phyloP scores from a whole-genome alignment of 1,140 invertebrate genomes.

The Drosophila subobscura region DNA sequence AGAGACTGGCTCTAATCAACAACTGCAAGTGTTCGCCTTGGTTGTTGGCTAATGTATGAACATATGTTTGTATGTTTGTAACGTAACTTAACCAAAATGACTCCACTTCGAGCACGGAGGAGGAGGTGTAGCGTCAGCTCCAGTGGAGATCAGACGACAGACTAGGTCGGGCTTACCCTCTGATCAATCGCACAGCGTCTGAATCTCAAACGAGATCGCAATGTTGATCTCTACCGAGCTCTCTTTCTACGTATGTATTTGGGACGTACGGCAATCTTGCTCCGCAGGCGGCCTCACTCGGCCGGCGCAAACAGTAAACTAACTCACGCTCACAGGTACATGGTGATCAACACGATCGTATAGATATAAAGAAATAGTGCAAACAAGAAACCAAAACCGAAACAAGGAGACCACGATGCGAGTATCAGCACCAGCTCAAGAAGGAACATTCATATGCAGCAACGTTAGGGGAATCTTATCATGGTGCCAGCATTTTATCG shows the following conservation, averaged over 20 bases:
- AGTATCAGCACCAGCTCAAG: constrained; percentile 17
- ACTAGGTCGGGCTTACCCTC: constrained; percentile 28
- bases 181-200: constrained; percentile 29
- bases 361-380: constrained; percentile 45
- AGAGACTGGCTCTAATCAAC: constrained; percentile 59
- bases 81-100: neutral
- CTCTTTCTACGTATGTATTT: constrained; percentile 32
- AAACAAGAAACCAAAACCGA: constrained; percentile 38
- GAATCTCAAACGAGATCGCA: constrained; percentile 43
- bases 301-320: constrained; percentile 63
- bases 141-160: constrained; percentile 47
- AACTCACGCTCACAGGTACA: constrained; percentile 59
- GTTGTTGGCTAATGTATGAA: neutral
- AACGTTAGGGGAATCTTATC: constrained; percentile 61
- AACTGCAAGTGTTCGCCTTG: constrained; percentile 22
- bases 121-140: constrained; percentile 37
- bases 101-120: neutral
- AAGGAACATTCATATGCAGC: constrained; percentile 21
- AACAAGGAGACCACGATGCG: constrained; percentile 38
- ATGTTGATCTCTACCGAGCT: constrained; percentile 22
- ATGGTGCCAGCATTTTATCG: constrained; percentile 48
- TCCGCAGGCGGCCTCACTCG: constrained; percentile 55
- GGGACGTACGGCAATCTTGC: constrained; percentile 26
- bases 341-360: constrained; percentile 53
- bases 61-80: too few relatives aligned